These are phyloP conservation scores for Tamandua tetradactyla DNA, from an alignment of 2,797 vertebrate species.

Conservation along the genomic window DNA sequence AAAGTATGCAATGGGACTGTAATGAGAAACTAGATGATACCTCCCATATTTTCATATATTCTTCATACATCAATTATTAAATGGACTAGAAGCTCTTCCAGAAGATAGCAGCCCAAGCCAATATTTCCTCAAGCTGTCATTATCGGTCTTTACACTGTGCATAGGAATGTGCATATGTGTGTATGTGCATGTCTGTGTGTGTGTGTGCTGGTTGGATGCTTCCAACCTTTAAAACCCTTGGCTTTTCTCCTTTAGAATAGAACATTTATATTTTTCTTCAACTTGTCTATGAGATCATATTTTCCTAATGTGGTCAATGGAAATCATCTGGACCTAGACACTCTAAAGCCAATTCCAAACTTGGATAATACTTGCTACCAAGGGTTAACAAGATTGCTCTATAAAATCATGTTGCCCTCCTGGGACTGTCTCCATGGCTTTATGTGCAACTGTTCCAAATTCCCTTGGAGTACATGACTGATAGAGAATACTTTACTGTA, in stretches of 20 bases:
- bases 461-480: not conserved
- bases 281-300: not conserved
- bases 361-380: not conserved
- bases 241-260: not conserved
- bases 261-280: not conserved
- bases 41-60: not conserved
- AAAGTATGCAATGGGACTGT: not conserved
- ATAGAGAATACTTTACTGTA: no score
- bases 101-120: not conserved
- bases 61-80: not conserved
- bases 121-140: not conserved
- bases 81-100: no score
- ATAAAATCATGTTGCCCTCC: not conserved
- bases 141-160: not conserved
- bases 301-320: not conserved
- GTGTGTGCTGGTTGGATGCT: not conserved
- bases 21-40: not conserved
- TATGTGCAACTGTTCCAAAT: not conserved
- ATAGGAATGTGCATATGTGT: not conserved
- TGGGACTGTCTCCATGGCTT: rapidly evolving
- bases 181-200: not conserved
- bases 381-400: not conserved
- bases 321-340: not conserved
- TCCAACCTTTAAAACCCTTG: not conserved
- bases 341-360: not conserved